Base-by-base conservation (phyloP, 1,140 invertebrate species). In the Nasonia vitripennis region DNA sequence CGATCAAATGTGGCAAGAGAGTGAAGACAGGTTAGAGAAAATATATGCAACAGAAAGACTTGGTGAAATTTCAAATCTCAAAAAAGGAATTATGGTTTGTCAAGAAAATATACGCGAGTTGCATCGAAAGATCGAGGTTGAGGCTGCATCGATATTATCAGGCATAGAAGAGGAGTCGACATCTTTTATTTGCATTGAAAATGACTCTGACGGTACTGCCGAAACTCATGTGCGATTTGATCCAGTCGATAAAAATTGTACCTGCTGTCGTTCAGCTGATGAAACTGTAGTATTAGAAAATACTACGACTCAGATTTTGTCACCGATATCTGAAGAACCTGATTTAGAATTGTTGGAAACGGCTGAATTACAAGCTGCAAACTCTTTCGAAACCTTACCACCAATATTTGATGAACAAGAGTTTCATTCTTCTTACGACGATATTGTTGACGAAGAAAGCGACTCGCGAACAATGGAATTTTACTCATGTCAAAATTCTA, bases 1-100 rank as follows among this genome's bases (percentile, higher is more conserved):
- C 67, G 75, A 75, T 77, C 74, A 86, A 20, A 84, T 89, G 87
- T 90, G 89, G 89, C 11, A 71, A 0, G 77, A 62, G 7, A 87
- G 12, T 0, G 88, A 90, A 51, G 75, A 82, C 7, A 74, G 87
- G 20, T 51, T 85, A 4, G 89, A 89, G 74, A 31, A 87, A 41
- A 71, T 83, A n/a, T 87, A 86, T 11, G 79, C 74, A 2, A 12
- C 20, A 0, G 41, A 85, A 34, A 84, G 89, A 12, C 85, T 85
- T 45, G 51, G 75, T 14, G 17, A 79, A 55, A 55, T 55, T 17
- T 14, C 51, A 48, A 74, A 70, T 37, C 27, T 31, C 20, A 31
- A 80, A 89, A 20, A 80, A 86, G 12, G 55, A 62, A 67, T 67
- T 14, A 7, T 14, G 6, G 37, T 23, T 2, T 79, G 45, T 41